Conservation (phyloP, 2,113 vertebrate species). For the Syngnathus scovelli region DNA sequence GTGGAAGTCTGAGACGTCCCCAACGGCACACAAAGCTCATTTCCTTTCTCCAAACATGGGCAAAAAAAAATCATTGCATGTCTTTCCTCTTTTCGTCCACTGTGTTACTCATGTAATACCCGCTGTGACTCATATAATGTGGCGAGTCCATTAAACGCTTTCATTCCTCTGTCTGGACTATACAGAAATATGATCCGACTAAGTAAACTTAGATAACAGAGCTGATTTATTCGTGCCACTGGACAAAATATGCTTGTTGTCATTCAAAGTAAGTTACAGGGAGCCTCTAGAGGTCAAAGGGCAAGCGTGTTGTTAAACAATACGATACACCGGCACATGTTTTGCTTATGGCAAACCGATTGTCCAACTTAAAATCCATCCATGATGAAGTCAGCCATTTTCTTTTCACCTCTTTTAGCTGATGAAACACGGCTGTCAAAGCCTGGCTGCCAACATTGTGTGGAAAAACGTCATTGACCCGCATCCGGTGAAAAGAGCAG, state of each 20-base stretch:
- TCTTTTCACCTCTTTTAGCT: constrained; percentile 6
- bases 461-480: constrained; percentile 21
- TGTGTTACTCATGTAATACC: constrained; percentile 34
- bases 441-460: constrained; percentile 5
- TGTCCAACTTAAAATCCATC: neutral
- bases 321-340: too few species aligned
- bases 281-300: too few species aligned
- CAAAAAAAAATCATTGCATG: constrained; percentile 43
- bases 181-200: constrained; percentile 22
- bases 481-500: neutral
- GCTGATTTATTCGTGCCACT: neutral
- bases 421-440: constrained; percentile 16
- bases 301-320: too few species aligned
- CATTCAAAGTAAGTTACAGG: too few species aligned
- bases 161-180: constrained; percentile 41
- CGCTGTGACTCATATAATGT: constrained; percentile 6
- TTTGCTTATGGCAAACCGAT: neutral
- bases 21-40: constrained; percentile 39
- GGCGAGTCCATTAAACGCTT: constrained; percentile 13
- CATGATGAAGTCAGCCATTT: neutral
- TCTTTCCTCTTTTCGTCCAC: neutral
- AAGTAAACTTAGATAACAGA: constrained; percentile 16
- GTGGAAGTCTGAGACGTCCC: constrained; percentile 48
- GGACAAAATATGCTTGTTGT: neutral
- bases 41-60: constrained; percentile 63